Evolutionary conservation across 2,888 invertebrate genomes (phyloP).

Genomic region (Morinoia aosen): DNA sequence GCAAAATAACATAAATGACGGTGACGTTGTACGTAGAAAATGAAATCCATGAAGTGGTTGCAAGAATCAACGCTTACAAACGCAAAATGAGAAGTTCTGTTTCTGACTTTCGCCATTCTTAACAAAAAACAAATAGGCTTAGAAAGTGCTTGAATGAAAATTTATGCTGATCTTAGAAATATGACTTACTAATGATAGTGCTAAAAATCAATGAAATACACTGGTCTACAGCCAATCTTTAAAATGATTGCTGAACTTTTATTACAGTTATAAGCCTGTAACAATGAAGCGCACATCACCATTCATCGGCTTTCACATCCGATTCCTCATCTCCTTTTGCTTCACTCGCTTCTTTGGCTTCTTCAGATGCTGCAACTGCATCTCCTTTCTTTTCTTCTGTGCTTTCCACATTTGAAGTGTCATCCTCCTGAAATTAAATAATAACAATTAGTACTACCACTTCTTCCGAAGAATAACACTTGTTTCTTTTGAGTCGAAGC

Average conservation of each 20-base stretch:
- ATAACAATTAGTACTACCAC: background rate
- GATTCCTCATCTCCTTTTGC: background rate
- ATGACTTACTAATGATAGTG: background rate
- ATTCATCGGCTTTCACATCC: slow-evolving; percentile 39
- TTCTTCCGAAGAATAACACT: no score
- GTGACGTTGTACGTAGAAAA: background rate
- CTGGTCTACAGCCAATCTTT: background rate
- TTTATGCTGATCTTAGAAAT: background rate
- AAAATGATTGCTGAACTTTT: background rate
- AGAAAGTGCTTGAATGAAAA: background rate
- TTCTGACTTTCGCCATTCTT: background rate
- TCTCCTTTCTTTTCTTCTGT: background rate
- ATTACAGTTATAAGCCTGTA: no score
- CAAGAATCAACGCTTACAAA: background rate
- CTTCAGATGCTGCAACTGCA: background rate
- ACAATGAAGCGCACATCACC: background rate
- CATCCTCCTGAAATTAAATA: background rate
- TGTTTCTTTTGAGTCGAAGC: no score
- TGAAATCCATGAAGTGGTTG: background rate
- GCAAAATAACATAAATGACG: background rate
- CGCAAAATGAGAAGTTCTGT: background rate
- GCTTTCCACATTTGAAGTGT: background rate
- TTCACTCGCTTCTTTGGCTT: slow-evolving; percentile 1
- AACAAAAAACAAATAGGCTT: background rate
- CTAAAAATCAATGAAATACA: background rate